Evolutionary conservation across 1,140 invertebrate species (phyloP).

Genomic region (Tetragonula clypearis): DNA sequence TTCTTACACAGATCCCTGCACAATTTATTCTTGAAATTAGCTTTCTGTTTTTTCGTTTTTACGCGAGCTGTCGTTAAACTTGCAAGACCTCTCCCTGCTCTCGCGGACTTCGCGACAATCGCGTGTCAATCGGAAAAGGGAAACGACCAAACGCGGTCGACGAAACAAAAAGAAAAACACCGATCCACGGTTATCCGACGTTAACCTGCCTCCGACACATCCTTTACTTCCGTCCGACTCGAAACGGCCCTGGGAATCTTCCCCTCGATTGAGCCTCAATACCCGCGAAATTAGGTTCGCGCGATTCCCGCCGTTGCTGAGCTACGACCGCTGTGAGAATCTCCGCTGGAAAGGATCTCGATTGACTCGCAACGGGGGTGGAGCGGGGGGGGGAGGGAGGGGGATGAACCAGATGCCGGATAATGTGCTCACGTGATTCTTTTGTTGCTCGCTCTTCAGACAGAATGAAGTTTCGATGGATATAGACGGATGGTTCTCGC

Average conservation of each 20-base stretch:
- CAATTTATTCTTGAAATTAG: no score
- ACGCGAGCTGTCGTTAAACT: no score
- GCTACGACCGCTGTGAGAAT: constrained; percentile 12
- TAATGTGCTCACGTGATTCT: background rate
- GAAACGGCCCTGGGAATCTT: constrained; percentile 45
- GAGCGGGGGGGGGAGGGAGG: background rate
- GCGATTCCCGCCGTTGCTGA: background rate
- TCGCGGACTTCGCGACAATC: no score
- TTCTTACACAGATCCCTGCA: no score
- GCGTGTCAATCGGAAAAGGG: background rate
- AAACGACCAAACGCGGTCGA: background rate
- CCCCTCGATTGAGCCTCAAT: constrained; percentile 56
- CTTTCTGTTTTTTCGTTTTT: no score
- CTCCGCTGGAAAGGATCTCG: background rate
- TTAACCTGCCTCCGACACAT: constrained; percentile 34
- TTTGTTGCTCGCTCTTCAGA: background rate
- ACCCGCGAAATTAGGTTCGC: constrained; percentile 56
- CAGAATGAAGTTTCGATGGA: background rate
- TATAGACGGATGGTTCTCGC: background rate
- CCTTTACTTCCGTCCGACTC: constrained; percentile 46
- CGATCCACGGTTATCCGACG: constrained; percentile 16
- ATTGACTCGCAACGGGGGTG: background rate
- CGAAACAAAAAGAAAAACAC: constrained; percentile 26
- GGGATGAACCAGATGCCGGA: background rate
- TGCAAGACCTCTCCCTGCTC: no score